These are phyloP conservation scores for Tringa solitaria DNA, from an alignment of 2,113 vertebrate species.

Conservation along the genomic window DNA sequence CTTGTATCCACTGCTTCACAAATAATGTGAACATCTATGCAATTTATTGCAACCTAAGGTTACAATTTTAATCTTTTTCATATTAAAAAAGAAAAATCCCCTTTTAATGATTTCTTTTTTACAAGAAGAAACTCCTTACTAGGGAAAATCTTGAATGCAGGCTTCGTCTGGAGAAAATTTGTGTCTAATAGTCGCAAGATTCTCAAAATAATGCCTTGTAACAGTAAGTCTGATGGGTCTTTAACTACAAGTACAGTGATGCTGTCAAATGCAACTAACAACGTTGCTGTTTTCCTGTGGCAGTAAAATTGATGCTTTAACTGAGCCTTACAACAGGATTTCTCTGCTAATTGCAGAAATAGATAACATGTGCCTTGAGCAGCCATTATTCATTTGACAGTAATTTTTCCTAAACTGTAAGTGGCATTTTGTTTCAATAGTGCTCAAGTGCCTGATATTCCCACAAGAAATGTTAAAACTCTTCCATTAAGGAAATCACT, in stretches of 20 bases:
- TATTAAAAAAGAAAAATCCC: background rate
- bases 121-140: background rate
- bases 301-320: constrained; percentile 53
- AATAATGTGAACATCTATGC: background rate
- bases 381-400: constrained; percentile 59
- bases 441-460: background rate
- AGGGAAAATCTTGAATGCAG: background rate
- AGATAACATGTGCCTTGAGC: constrained; percentile 53
- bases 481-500: constrained; percentile 16
- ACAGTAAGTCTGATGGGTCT: background rate
- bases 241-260: background rate
- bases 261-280: constrained; percentile 4
- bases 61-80: background rate
- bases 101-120: background rate
- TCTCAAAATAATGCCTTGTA: constrained; percentile 1
- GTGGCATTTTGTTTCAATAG: constrained; percentile 38
- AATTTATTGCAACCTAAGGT: background rate
- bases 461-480: constrained; percentile 38
- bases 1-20: background rate
- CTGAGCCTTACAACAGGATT: constrained; percentile 46
- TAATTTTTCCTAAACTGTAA: constrained; percentile 58
- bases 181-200: background rate
- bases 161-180: background rate
- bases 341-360: constrained; percentile 68
- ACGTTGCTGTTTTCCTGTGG: constrained; percentile 14